These are phyloP conservation scores for Boloria selene DNA, from an alignment of 2,888 invertebrate genomes.

Conservation along the genomic window DNA sequence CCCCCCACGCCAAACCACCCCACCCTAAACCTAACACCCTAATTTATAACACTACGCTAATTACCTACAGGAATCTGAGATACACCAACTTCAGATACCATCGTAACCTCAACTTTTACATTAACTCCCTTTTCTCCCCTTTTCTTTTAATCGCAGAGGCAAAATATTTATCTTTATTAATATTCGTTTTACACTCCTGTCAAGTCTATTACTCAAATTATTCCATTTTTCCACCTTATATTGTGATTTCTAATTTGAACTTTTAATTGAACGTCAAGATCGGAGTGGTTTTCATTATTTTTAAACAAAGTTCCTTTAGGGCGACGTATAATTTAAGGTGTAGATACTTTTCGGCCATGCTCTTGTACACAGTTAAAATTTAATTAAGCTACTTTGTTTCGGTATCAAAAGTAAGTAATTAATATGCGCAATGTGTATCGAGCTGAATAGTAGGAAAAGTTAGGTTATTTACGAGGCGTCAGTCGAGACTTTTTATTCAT, in stretches of 20 bases:
- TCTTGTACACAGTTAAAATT: slow-evolving; percentile 35
- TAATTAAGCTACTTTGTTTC: slow-evolving; percentile 39
- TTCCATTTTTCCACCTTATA: slow-evolving; percentile 27
- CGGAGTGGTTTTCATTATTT: slow-evolving; percentile 19
- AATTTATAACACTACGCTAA: slow-evolving; percentile 75
- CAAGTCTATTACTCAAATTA: slow-evolving; percentile 20
- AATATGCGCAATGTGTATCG: slow-evolving; percentile 76
- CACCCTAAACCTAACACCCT: slow-evolving; percentile 47
- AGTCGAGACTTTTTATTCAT: slow-evolving; percentile 78
- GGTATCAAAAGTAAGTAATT: slow-evolving; percentile 47
- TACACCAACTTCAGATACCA: slow-evolving; percentile 51
- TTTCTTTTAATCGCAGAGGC: not conserved
- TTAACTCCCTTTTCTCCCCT: not conserved
- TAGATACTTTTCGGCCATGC: slow-evolving; percentile 19
- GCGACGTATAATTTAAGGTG: slow-evolving; percentile 19
- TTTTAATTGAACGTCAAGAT: slow-evolving; percentile 20
- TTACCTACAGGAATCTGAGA: slow-evolving; percentile 73
- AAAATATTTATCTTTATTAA: not conserved
- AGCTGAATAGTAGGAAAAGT: slow-evolving; percentile 74
- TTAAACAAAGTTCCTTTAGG: slow-evolving; percentile 15
- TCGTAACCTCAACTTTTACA: slow-evolving; percentile 22
- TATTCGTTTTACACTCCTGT: slow-evolving; percentile 8
- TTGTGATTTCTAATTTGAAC: slow-evolving; percentile 21
- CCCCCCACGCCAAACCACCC: not conserved
- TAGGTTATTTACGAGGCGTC: slow-evolving; percentile 72